Conservation (phyloP, 2,113 vertebrate genomes). For the Podarcis raffonei region DNA sequence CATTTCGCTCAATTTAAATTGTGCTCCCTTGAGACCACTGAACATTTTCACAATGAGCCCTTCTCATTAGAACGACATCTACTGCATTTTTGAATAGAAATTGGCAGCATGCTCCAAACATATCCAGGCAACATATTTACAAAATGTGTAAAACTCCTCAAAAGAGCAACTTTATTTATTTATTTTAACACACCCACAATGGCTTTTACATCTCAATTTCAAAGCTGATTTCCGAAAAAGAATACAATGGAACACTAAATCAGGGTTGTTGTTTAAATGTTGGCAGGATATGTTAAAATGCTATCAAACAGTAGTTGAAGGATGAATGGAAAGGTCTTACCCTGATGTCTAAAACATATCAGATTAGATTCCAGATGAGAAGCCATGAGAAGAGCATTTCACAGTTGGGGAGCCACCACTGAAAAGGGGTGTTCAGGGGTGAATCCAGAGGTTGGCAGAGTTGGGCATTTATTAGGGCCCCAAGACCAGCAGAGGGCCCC, state of each 20-base stretch:
- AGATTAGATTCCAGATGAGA: background rate
- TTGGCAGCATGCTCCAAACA: background rate
- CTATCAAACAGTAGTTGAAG: background rate
- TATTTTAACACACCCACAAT: no score
- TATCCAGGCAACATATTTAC: rapidly evolving
- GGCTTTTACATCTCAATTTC: background rate
- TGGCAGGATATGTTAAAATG: background rate
- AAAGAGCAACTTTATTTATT: background rate
- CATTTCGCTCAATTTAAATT: background rate
- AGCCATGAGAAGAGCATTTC: background rate
- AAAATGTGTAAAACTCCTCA: background rate
- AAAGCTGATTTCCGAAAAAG: background rate
- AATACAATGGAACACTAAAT: background rate
- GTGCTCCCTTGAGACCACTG: conserved; percentile 37
- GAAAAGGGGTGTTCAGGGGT: background rate
- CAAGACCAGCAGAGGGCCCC: no score
- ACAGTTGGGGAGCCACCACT: background rate
- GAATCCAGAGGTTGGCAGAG: no score
- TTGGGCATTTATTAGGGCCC: no score
- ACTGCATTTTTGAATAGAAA: conserved; percentile 56
- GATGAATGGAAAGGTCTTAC: background rate
- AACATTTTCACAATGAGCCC: conserved; percentile 44
- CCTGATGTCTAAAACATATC: background rate
- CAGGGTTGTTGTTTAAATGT: background rate
- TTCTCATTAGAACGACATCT: conserved; percentile 63